Base-by-base conservation (phyloP, 2,888 invertebrate species). In the Tribolium freemani region DNA sequence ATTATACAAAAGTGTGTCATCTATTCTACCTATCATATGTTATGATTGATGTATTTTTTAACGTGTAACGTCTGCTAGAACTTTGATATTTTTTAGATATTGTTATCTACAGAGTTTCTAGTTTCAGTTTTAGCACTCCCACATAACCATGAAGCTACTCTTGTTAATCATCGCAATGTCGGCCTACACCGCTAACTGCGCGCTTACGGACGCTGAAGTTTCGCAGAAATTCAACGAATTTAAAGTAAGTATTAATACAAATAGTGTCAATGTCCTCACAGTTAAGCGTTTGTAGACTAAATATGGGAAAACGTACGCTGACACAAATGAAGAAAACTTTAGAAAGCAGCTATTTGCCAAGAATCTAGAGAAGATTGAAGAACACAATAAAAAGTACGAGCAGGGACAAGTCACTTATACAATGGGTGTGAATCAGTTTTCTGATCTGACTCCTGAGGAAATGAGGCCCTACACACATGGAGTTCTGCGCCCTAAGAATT, bases 381-480 rank as follows among this genome's bases (percentile, higher is more conserved):
- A 60, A 45, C 69, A 69, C 45, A 69, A 69, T 38, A 46, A 58
- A 10, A 58, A 53, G 21, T 69, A 50, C 16, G 38, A 51, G 16
- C 50, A 53, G 21, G 69, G 69, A 13, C 11, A 46, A 11, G 69
- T 53, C n/a, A 60, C 69, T 3, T 69, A 60, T 51, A 60, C 60
- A 9, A 6, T 53, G 13, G 69, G 69, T 9, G 16, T 69, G 20
- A 69, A 69, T 11, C 38, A 69, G 6, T 69, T 69, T 20, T 13
- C 60, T n/a, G 69, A 69, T 13, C 6, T 51, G 9, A 69, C 69
- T 9, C 44, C 46, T 5, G 69, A 69, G 9, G 69, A 69, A 50
- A 53, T 38, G 45, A 69, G 16, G 53, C 60, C 69, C 0, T 69
- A 60, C 46, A 57, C 38, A 3, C 69, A 69, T 60, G 69, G 69